These are phyloP conservation scores for Spisula solida DNA, from an alignment of 2,888 invertebrate species.

Conservation along the genomic window DNA sequence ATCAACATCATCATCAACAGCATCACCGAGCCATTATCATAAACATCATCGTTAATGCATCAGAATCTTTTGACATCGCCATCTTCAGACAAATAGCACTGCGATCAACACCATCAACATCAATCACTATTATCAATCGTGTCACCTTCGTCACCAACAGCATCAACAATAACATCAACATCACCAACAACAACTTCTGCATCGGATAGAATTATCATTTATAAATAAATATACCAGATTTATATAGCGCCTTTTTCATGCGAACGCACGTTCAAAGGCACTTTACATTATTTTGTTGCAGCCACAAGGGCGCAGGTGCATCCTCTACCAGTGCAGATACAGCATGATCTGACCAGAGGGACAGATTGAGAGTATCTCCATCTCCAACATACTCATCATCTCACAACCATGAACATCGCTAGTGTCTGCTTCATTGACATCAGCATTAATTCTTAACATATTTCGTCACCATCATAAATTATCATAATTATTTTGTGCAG, in stretches of 20 bases:
- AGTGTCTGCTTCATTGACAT: not conserved
- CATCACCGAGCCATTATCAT: not conserved
- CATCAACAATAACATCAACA: conserved; percentile 21
- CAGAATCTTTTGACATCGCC: conserved; percentile 30
- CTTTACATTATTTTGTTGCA: too few relatives aligned
- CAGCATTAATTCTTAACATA: not conserved
- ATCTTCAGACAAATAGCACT: conserved; percentile 14
- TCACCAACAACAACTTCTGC: conserved; percentile 11
- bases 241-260: too few relatives aligned
- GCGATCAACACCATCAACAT: conserved; percentile 36
- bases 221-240: too few relatives aligned
- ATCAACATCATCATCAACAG: not conserved
- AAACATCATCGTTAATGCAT: conserved; percentile 3
- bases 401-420: not conserved
- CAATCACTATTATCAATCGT: conserved; percentile 21
- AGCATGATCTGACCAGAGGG: too few relatives aligned
- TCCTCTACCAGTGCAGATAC: too few relatives aligned
- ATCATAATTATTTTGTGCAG: not conserved
- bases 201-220: not conserved
- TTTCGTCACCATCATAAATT: not conserved
- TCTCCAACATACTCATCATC: not conserved
- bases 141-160: conserved; percentile 14
- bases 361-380: not conserved
- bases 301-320: too few relatives aligned
- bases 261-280: too few relatives aligned